A percentile compares a stretch with the other conserved stretches of the same genome.
Conservation (phyloP, 2,797 vertebrate species). For the Micromesistius poutassou region DNA sequence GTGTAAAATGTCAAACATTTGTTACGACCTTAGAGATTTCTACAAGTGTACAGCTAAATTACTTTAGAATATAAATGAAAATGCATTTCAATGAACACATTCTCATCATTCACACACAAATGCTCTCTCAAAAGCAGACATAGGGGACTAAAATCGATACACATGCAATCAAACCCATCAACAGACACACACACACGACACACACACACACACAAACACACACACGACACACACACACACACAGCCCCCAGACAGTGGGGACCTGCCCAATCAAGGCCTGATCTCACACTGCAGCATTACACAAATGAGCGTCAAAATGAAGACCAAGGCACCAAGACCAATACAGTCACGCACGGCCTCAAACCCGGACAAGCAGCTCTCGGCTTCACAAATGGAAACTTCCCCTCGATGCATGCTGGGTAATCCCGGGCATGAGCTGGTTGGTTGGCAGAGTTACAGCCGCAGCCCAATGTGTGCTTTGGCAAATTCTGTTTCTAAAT, state of each 20-base stretch:
- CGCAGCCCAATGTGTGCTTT: slow-evolving; percentile 29
- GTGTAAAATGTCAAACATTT: neutral
- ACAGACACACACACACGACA: neutral
- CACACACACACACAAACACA: too few species aligned
- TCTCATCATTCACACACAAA: neutral
- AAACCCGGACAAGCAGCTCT: slow-evolving; percentile 1
- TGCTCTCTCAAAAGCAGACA: neutral
- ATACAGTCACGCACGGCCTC: neutral
- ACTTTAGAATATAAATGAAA: too few species aligned
- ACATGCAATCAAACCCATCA: neutral
- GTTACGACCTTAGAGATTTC: too few species aligned
- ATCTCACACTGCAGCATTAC: neutral
- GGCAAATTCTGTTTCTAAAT: slow-evolving; percentile 59
- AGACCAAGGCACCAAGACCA: neutral
- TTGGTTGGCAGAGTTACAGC: slow-evolving; percentile 31
- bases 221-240: too few species aligned
- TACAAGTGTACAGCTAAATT: too few species aligned
- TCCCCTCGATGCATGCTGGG: slow-evolving; percentile 22
- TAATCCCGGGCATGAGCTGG: slow-evolving; percentile 33
- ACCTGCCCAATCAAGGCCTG: neutral
- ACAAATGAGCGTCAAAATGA: neutral
- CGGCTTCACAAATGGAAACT: slow-evolving; percentile 14
- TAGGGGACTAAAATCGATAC: neutral
- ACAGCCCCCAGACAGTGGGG: too few species aligned
- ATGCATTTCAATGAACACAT: too few species aligned